These are phyloP conservation scores for Corapipo altera DNA, from an alignment of 2,113 vertebrate species.

Conservation along the genomic window DNA sequence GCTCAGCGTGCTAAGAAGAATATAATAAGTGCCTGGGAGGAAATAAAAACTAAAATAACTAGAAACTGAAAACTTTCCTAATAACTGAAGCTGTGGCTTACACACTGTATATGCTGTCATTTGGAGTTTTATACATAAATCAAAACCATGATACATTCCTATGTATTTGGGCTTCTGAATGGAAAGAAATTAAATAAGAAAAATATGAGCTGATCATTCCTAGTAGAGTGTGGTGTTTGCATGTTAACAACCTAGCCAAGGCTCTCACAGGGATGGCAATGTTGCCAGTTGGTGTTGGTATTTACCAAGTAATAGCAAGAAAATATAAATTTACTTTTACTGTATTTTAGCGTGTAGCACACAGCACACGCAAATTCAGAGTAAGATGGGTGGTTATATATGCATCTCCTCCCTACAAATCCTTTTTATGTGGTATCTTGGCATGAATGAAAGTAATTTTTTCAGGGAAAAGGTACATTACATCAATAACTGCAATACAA, in stretches of 20 bases:
- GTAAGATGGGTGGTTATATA: not conserved
- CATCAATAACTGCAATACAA: not conserved
- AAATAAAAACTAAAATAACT: conserved; percentile 5
- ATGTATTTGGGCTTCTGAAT: not conserved
- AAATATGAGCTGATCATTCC: not conserved
- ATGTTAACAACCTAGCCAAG: not conserved
- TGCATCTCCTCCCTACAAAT: not conserved
- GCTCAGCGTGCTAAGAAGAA: not conserved
- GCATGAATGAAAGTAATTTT: not conserved
- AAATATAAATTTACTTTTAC: not conserved
- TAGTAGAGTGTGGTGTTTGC: not conserved
- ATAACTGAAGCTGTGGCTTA: not conserved
- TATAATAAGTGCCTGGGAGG: not conserved
- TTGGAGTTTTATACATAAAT: not conserved
- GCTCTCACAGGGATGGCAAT: not conserved
- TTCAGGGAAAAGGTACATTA: not conserved
- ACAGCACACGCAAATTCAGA: not conserved
- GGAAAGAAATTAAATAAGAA: not conserved
- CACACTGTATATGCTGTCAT: not conserved
- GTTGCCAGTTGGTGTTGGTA: not conserved
- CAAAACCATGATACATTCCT: not conserved
- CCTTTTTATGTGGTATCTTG: not conserved
- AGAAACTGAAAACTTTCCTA: not conserved
- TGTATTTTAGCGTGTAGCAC: not conserved
- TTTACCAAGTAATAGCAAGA: not conserved